A percentile compares a stretch with the other conserved stretches of the same genome.
phyloP scores from a whole-genome alignment of 1,140 invertebrate genomes.

The Eufriesea mexicana region DNA sequence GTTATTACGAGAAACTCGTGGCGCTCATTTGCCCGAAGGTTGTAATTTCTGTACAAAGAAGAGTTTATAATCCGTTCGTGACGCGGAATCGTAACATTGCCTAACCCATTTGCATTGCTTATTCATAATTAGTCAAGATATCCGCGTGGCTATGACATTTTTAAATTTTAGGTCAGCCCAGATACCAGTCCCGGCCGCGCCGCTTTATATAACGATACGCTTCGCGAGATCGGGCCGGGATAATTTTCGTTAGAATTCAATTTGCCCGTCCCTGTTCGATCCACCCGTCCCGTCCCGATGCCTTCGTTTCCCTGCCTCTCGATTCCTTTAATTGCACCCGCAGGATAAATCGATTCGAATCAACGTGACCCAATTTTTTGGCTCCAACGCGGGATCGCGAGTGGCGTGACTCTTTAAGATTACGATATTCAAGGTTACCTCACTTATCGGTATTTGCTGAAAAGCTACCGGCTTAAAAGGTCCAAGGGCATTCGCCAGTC shows the following conservation, averaged over 20 bases:
- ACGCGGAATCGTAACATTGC: conserved; percentile 47
- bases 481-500: background rate
- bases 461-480: background rate
- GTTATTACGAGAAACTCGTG: conserved; percentile 35
- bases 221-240: conserved; percentile 11
- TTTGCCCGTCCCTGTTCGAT: background rate
- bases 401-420: conserved; percentile 32
- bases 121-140: conserved; percentile 57
- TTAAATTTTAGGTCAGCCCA: conserved; percentile 43
- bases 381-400: background rate
- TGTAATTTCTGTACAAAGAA: conserved; percentile 49
- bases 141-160: conserved; percentile 47
- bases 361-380: conserved; percentile 12
- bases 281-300: background rate
- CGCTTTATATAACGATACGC: background rate
- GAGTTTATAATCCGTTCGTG: conserved; percentile 54
- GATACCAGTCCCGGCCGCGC: conserved; percentile 25
- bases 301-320: background rate
- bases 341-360: background rate
- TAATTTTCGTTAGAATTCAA: conserved; percentile 16
- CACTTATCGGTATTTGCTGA: background rate
- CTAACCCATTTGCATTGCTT: conserved; percentile 51
- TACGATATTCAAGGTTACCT: conserved; percentile 23
- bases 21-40: conserved; percentile 36
- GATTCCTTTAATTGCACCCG: background rate